A percentile compares a stretch with the other conserved stretches of the same genome.
Conservation (phyloP, 2,797 vertebrate genomes). For the Luscinia megarhynchos region DNA sequence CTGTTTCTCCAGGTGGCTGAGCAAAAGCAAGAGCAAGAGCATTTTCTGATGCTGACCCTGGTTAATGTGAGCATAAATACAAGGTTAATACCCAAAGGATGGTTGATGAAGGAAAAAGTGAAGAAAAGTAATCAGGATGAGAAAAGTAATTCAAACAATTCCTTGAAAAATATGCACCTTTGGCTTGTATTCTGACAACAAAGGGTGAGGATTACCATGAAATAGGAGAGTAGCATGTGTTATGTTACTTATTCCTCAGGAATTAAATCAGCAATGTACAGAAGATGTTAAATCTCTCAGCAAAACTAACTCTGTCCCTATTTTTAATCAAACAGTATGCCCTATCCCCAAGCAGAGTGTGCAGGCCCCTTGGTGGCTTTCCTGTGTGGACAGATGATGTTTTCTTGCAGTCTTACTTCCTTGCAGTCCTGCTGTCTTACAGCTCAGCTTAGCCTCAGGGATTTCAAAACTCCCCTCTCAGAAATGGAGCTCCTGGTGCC, state of each 20-base stretch:
- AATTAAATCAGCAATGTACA: slow-evolving; percentile 27
- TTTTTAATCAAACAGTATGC: not conserved
- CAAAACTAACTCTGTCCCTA: not conserved
- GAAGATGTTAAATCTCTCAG: slow-evolving; percentile 4
- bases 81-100: slow-evolving; percentile 60
- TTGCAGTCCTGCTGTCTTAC: not conserved
- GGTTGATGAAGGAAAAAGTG: slow-evolving; percentile 52
- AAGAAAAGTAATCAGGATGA: slow-evolving; percentile 52
- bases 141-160: slow-evolving; percentile 58
- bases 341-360: not conserved
- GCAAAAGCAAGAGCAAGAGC: slow-evolving; percentile 42
- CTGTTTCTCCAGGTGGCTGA: slow-evolving; percentile 70
- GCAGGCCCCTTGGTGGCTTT: not conserved
- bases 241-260: slow-evolving; percentile 44
- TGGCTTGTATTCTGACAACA: slow-evolving; percentile 57
- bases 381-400: not conserved
- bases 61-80: slow-evolving; percentile 55
- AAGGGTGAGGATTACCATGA: slow-evolving; percentile 44
- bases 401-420: not conserved
- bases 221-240: slow-evolving; percentile 38
- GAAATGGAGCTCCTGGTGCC: not conserved
- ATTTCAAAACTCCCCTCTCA: not conserved
- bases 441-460: not conserved
- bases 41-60: slow-evolving; percentile 56
- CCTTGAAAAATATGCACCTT: slow-evolving; percentile 53